phyloP scores from a whole-genome alignment of 2,797 vertebrate species.

The Mormyrops boulengeri region DNA sequence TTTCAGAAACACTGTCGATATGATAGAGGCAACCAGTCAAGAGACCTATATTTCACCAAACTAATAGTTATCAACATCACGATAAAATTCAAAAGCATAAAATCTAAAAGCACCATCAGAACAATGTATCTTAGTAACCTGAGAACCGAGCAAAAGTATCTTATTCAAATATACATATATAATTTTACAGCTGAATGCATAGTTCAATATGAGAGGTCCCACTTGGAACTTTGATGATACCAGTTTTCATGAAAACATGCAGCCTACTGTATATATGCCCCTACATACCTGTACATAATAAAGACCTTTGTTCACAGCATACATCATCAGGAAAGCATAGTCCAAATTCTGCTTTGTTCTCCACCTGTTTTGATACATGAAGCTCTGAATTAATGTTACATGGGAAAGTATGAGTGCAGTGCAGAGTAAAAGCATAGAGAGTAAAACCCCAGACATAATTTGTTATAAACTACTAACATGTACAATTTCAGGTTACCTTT shows the following conservation, averaged over 20 bases:
- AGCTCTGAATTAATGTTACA: neutral
- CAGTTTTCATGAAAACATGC: neutral
- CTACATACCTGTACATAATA: slow-evolving; percentile 89
- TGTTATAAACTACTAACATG: neutral
- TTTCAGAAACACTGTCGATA: neutral
- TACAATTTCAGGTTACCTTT: neutral
- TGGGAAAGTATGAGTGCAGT: neutral
- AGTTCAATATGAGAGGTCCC: neutral
- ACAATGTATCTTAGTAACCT: neutral
- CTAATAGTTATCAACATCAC: slow-evolving; percentile 16
- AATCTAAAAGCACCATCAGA: neutral
- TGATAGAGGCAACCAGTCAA: neutral
- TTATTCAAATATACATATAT: neutral
- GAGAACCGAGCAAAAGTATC: neutral
- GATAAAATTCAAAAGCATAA: neutral
- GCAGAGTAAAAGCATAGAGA: neutral
- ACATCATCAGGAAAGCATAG: slow-evolving; percentile 99
- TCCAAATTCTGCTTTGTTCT: slow-evolving; percentile 97
- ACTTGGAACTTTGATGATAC: neutral
- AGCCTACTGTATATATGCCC: neutral
- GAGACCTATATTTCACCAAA: neutral
- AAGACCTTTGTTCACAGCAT: slow-evolving; percentile 87
- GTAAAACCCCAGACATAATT: neutral
- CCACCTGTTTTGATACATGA: slow-evolving; percentile 71
- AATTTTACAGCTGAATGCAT: neutral